phyloP scores from a whole-genome alignment of 2,797 vertebrate species.

The Aythya fuligula region DNA sequence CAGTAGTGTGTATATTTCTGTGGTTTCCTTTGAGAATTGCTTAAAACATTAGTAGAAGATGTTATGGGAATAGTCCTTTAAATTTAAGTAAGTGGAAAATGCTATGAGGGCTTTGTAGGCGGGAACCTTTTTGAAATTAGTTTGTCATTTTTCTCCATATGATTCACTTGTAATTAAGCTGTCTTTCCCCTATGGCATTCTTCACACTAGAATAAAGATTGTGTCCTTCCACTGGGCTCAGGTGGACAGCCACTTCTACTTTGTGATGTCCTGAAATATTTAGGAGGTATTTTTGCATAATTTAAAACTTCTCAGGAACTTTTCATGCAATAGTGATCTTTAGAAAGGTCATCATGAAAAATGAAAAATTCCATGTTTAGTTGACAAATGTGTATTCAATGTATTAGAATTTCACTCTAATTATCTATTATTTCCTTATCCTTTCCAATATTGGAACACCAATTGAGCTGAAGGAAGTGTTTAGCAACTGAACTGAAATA shows the following conservation, averaged over 20 bases:
- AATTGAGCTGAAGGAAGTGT: background rate
- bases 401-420: background rate
- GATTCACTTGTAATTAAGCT: background rate
- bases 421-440: background rate
- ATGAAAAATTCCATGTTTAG: background rate
- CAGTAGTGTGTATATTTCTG: background rate
- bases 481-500: background rate
- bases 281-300: background rate
- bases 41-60: background rate
- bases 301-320: constrained; percentile 1
- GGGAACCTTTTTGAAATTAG: background rate
- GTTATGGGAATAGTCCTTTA: background rate
- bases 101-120: background rate
- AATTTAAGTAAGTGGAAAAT: background rate
- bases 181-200: background rate
- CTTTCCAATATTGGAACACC: background rate
- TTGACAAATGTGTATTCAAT: fast-evolving
- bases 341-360: background rate
- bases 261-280: constrained; percentile 1
- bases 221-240: background rate
- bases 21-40: background rate
- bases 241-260: background rate
- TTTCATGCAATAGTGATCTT: background rate
- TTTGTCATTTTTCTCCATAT: background rate
- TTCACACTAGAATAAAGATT: background rate